These are phyloP conservation scores for Himalopsyche tibetana DNA, from an alignment of 2,888 invertebrate species.

Conservation along the genomic window DNA sequence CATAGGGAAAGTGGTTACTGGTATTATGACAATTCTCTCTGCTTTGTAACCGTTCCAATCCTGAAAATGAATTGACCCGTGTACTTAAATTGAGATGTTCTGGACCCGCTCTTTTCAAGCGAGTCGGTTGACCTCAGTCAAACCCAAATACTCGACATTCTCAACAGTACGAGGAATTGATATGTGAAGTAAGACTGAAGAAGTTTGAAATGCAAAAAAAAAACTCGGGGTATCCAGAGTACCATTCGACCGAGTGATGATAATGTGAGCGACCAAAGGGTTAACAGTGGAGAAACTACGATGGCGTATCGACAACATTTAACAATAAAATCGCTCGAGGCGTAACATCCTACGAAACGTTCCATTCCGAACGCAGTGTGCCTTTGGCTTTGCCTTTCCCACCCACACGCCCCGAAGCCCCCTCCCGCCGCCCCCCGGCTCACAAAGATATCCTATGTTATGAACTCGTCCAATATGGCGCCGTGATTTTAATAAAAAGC, in stretches of 20 bases:
- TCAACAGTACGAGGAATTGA: too few relatives aligned
- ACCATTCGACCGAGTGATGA: background rate
- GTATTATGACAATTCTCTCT: too few relatives aligned
- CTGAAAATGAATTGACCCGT: too few relatives aligned
- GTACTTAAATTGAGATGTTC: too few relatives aligned
- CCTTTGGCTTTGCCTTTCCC: slow-evolving; percentile 39
- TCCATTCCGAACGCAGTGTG: slow-evolving; percentile 36
- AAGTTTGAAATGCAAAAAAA: too few relatives aligned
- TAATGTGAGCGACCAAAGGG: background rate
- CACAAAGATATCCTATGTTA: slow-evolving; percentile 13
- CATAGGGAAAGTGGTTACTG: too few relatives aligned
- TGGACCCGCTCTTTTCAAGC: too few relatives aligned
- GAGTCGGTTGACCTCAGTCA: too few relatives aligned
- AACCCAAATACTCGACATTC: too few relatives aligned
- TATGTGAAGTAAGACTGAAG: too few relatives aligned
- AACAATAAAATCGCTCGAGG: slow-evolving; percentile 41
- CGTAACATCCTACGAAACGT: slow-evolving; percentile 35
- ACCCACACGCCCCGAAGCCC: slow-evolving; percentile 27
- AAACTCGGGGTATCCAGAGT: background rate
- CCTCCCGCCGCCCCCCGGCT: background rate
- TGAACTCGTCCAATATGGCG: slow-evolving; percentile 43
- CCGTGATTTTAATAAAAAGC: slow-evolving; percentile 2
- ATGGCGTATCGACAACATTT: background rate
- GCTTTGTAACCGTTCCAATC: too few relatives aligned
- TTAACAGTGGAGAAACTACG: slow-evolving; percentile 1